These are phyloP conservation scores for Bubo bubo DNA, from an alignment of 2,113 vertebrate genomes.

Conservation along the genomic window DNA sequence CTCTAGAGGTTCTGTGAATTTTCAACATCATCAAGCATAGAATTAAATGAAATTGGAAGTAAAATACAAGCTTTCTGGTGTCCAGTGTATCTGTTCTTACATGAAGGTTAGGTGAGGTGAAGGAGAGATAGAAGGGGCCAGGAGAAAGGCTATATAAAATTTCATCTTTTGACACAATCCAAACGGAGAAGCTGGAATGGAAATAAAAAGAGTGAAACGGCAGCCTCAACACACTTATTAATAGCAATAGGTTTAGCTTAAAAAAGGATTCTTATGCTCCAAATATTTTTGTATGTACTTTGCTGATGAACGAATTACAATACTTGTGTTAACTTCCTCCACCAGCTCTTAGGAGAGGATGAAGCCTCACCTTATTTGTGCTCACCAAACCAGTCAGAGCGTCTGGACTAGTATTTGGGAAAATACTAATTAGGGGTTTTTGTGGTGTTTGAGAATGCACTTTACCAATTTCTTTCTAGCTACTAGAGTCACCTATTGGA, in stretches of 20 bases:
- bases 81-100: neutral
- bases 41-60: neutral
- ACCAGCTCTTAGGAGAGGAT: neutral
- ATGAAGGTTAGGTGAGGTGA: neutral
- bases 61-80: neutral
- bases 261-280: neutral
- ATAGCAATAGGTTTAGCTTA: neutral
- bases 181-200: neutral
- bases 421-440: neutral
- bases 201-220: neutral
- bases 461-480: neutral
- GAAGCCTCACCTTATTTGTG: neutral
- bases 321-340: neutral
- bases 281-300: neutral
- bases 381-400: neutral
- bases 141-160: neutral
- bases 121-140: neutral
- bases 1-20: conserved; percentile 9
- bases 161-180: neutral
- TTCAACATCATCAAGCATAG: neutral
- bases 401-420: neutral
- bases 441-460: neutral
- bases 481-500: neutral
- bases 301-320: neutral
- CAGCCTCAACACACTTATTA: neutral